phyloP scores from a whole-genome alignment of 1,140 invertebrate species.

The Cheumatopsyche charites region DNA sequence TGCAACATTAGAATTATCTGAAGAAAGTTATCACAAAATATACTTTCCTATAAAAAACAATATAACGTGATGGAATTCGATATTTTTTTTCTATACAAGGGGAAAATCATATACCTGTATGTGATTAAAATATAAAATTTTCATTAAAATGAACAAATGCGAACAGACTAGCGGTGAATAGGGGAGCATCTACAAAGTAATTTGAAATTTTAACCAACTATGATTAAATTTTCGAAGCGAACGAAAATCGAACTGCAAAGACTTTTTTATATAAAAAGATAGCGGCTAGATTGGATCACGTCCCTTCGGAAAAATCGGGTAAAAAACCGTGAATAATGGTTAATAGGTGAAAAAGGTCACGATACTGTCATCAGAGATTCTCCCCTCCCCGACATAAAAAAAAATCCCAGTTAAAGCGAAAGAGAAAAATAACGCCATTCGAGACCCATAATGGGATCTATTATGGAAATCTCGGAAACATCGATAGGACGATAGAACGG shows the following conservation, averaged over 20 bases:
- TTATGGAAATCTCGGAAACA: slow-evolving; percentile 16
- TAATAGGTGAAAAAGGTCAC: slow-evolving; percentile 21
- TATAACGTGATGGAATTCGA: no score
- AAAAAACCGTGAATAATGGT: slow-evolving; percentile 14
- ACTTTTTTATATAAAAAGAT: no score
- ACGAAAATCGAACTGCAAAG: not conserved
- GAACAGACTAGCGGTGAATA: no score
- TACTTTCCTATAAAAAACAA: no score
- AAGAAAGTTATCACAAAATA: no score
- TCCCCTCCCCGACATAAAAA: slow-evolving; percentile 7
- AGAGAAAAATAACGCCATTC: slow-evolving; percentile 16
- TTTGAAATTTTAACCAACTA: not conserved
- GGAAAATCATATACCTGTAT: no score
- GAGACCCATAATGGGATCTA: slow-evolving; percentile 13
- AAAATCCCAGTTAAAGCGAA: slow-evolving; percentile 12
- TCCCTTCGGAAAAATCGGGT: not conserved
- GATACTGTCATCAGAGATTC: slow-evolving; percentile 10
- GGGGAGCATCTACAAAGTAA: no score
- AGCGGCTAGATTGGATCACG: not conserved
- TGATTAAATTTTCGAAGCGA: not conserved
- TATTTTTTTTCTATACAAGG: no score
- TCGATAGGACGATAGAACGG: slow-evolving; percentile 13
- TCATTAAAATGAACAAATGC: no score
- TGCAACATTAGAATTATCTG: no score
- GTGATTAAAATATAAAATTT: no score